These are phyloP conservation scores for Oreotrochilus melanogaster DNA, from an alignment of 2,113 vertebrate genomes.

Conservation along the genomic window DNA sequence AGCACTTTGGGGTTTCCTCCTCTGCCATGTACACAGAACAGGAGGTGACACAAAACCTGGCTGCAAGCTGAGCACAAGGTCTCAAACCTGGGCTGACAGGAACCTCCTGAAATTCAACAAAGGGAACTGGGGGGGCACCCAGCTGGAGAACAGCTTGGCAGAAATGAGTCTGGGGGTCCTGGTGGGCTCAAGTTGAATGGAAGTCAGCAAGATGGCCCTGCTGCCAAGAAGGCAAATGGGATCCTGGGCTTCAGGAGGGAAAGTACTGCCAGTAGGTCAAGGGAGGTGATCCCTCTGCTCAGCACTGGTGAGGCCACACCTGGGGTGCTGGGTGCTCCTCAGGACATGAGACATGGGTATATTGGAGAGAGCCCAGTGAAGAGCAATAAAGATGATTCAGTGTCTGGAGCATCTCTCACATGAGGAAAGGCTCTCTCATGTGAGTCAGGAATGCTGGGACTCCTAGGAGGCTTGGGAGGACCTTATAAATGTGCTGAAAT, in stretches of 20 bases:
- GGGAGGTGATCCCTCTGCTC: neutral
- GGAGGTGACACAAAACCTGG: neutral
- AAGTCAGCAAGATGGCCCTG: no score
- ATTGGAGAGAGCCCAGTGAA: neutral
- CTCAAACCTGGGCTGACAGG: neutral
- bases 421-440: neutral
- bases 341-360: no score
- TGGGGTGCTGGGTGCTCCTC: neutral
- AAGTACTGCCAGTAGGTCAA: neutral
- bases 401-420: neutral
- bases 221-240: no score
- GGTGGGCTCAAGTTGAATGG: no score
- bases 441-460: neutral
- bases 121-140: no score
- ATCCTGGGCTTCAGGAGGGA: neutral
- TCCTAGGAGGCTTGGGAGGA: neutral
- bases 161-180: no score
- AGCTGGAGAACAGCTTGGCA: no score
- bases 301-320: neutral
- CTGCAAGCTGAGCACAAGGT: neutral
- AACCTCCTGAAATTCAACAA: no score
- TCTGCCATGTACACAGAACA: rapidly evolving
- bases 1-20: neutral
- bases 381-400: neutral
- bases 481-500: neutral